phyloP scores from a whole-genome alignment of 2,797 vertebrate genomes.

The Melopsittacus undulatus region DNA sequence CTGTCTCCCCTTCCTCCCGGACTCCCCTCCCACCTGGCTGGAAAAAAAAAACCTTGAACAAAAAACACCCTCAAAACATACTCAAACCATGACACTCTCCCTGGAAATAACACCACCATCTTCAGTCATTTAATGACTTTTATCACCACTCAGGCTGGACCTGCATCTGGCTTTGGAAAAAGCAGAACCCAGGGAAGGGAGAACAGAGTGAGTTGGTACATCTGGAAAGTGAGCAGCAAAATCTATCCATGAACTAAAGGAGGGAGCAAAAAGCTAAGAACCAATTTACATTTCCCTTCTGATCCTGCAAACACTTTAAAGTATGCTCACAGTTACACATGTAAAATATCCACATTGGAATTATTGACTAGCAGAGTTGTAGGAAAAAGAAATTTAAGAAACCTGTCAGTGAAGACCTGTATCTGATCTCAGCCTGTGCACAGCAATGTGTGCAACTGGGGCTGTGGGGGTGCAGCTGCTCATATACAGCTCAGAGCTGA shows the following conservation, averaged over 20 bases:
- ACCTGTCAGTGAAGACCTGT: not conserved
- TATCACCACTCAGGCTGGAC: not conserved
- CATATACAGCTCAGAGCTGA: not conserved
- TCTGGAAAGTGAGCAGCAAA: not conserved
- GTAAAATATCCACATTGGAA: not conserved
- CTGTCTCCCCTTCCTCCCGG: too few relatives aligned
- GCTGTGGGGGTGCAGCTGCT: not conserved
- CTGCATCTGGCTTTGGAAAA: not conserved
- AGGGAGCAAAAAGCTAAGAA: not conserved
- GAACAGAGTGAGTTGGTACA: accelerated
- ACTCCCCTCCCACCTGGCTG: too few relatives aligned
- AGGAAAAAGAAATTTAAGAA: not conserved
- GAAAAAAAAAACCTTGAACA: too few relatives aligned
- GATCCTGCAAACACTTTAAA: not conserved
- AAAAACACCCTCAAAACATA: too few relatives aligned
- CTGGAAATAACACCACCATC: not conserved
- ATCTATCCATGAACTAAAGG: not conserved
- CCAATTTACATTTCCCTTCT: not conserved
- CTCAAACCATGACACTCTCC: too few relatives aligned
- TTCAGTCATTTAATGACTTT: not conserved
- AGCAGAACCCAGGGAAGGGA: not conserved
- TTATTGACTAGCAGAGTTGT: not conserved
- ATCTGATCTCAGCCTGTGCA: accelerated
- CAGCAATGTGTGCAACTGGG: not conserved
- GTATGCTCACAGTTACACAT: not conserved